Evolutionary conservation across 2,888 invertebrate genomes (phyloP), one percentile per base, ranked within the genome.

Genomic region (Dynastes grantii): DNA sequence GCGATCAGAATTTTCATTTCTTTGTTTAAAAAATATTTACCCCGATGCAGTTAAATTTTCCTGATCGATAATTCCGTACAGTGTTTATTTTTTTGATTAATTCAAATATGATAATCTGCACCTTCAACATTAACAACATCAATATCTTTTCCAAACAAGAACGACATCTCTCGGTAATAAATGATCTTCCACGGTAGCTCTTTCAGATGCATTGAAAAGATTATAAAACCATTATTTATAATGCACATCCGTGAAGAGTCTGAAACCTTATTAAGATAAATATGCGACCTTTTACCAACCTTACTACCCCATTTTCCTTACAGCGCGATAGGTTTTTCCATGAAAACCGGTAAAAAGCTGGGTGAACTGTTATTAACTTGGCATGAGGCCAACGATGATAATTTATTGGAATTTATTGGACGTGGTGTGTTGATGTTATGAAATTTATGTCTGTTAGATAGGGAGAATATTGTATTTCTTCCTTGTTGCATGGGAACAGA

Each of bases 201-300:
- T 68, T 45, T 11, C 49, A 27, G 11, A 53, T n/a, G 53, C 27
- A 65, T 64, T 76, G 76, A 76, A 76, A 64, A 76, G 76, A 64
- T 76, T 76, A 76, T 76, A 76, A 76, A 76, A 76, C 37, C 76
- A 76, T 76, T 76, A 76, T 76, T 76, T 76, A 76, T 76, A 63
- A 63, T 64, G 65, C 51, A 65, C 37, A 51, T 64, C 64, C 49
- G 63, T 11, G 40, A 61, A n/a, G 53, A 63, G 29, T 53, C 49
- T 64, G 49, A 64, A 65, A 53, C 64, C 76, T 76, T 76, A 76
- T 76, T 76, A 76, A 76, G 76, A 76, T 76, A 64, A 76, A 76
- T 76, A 76, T 45, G 45, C 6, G 8, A 11, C 2, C 45, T n/a
- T 55, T 16, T n/a, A 16, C 55, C 55, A n/a, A 6, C 22, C 13